Evolutionary conservation across 2,113 vertebrate species (phyloP).

Genomic region (Hyperopisus bebe): DNA sequence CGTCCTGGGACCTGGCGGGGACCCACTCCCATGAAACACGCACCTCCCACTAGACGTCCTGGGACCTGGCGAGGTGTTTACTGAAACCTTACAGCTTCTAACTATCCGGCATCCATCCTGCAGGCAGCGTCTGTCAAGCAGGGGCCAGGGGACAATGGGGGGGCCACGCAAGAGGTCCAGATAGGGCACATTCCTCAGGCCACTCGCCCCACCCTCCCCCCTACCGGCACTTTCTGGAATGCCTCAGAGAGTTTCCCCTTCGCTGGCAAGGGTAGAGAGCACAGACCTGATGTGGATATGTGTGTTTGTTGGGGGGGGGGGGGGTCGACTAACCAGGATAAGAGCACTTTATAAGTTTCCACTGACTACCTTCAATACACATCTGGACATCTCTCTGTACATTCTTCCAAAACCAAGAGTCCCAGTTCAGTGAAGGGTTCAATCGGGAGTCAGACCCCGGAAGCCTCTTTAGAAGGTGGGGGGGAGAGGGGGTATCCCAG

Average conservation of each 20-base stretch:
- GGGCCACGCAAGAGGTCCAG: neutral
- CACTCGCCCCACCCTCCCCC: neutral
- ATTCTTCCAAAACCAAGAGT: neutral
- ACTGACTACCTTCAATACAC: neutral
- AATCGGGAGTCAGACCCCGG: neutral
- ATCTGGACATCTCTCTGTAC: neutral
- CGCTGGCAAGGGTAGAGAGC: neutral
- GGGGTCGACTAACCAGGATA: neutral
- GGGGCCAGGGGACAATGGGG: conserved; percentile 2
- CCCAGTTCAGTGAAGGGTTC: neutral
- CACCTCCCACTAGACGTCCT: neutral
- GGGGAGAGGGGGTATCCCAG: conserved; percentile 12
- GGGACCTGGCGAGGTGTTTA: neutral
- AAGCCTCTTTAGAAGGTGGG: neutral
- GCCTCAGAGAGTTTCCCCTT: neutral
- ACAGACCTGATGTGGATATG: neutral
- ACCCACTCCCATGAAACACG: neutral
- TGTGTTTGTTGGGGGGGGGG: neutral
- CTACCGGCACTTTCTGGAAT: neutral
- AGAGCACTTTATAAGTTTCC: neutral
- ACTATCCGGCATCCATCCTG: neutral
- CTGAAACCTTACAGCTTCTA: neutral
- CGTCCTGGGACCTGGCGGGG: no score
- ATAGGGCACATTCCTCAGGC: conserved; percentile 2
- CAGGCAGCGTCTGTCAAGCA: neutral